Base-by-base conservation (phyloP, 2,888 invertebrate genomes). In the Himalopsyche kuldschensis region DNA sequence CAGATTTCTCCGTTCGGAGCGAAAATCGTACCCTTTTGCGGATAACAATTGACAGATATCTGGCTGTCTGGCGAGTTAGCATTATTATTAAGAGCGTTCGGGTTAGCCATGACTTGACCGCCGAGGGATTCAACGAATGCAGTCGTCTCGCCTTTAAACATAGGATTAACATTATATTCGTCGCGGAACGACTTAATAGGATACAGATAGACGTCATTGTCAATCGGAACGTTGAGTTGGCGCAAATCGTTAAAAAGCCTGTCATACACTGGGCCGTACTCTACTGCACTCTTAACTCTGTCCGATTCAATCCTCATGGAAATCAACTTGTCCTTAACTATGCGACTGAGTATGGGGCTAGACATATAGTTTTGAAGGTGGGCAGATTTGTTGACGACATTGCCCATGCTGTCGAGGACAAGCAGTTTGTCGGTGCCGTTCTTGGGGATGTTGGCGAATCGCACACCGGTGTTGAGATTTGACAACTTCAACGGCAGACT, bases 211-310 rank as follows among this genome's bases (percentile, higher is more conserved):
- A 92, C 91, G 87, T 93, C 93, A 87, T 91, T 90, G 4, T 89
- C 89, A 30, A 92, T 90, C 0, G 92, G 90, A 85, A 93, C 91
- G 85, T 92, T 92, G 81, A 93, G 90, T 63, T 92, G 92, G 75
- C 90, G 90, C 32, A 94, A 88, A 85, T 92, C 90, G 83, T 91
- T 92, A 83, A 93, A 90, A 4, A 94, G 88, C 86, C 92, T 92
- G 84, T 93, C 93, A 86, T 94, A 94, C 46, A 93, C 91, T 0
- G 93, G 93, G 0, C 93, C 93, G 87, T 94, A 93, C 87, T 93
- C 91, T 0, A 93, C 91, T 0, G 93, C 93, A 87, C 93, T 93
- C 87, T 93, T 93, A 32, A 94, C 91, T 86, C 93, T 90, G 82
- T 92, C 91, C 0, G 91, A 92, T 87, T 93, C 93, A 31, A 94